Conservation (phyloP, 2,113 vertebrate genomes). For the Sapayoa aenigma region DNA sequence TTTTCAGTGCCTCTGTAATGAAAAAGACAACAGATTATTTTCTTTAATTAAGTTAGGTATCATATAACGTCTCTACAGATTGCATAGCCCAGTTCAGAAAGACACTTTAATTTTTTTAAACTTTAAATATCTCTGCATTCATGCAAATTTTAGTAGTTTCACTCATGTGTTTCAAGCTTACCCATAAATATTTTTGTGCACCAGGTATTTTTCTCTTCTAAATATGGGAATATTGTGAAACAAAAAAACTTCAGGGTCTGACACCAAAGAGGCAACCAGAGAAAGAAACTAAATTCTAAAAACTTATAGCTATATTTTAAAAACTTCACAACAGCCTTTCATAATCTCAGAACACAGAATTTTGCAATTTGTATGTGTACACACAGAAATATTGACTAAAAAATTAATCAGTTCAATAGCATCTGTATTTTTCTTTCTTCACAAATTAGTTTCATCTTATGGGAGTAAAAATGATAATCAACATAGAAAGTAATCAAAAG, state of each 20-base stretch:
- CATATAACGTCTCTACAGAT: neutral
- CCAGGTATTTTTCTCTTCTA: neutral
- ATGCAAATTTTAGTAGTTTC: neutral
- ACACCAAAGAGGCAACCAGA: neutral
- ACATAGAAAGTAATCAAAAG: neutral
- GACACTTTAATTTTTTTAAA: neutral
- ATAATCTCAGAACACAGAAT: neutral
- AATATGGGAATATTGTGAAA: too few relatives aligned
- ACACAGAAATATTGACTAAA: neutral
- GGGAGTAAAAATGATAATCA: neutral
- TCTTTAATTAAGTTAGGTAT: neutral
- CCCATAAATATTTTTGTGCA: neutral
- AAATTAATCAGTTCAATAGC: neutral
- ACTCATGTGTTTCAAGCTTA: neutral
- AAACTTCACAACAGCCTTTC: neutral
- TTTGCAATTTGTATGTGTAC: neutral
- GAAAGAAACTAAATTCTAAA: neutral
- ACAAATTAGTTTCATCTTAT: neutral
- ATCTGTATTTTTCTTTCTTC: neutral
- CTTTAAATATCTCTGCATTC: neutral
- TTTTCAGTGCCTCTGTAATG: neutral
- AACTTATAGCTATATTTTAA: neutral
- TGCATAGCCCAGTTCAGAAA: neutral
- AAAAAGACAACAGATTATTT: neutral
- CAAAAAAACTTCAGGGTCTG: neutral